Conservation (phyloP, 1,140 invertebrate species). For the Diuraphis noxia region DNA sequence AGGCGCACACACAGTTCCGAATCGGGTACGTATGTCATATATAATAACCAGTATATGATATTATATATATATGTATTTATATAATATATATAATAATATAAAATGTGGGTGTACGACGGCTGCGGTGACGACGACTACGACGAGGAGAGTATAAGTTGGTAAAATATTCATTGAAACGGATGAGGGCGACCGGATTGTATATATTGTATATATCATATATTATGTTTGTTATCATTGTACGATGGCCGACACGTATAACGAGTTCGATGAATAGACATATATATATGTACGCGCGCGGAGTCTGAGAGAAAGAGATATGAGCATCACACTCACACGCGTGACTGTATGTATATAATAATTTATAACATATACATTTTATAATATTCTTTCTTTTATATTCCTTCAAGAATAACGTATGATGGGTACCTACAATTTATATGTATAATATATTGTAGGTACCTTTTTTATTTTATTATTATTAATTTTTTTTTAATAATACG, state of each 20-base stretch:
- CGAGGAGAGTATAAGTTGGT: neutral
- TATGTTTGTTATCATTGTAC: slow-evolving; percentile 29
- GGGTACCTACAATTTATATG: neutral
- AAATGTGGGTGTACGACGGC: neutral
- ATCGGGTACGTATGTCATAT: neutral
- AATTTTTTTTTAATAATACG: neutral
- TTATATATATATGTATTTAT: neutral
- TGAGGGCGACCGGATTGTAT: slow-evolving; percentile 18
- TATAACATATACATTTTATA: neutral
- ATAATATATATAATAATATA: neutral
- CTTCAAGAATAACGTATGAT: neutral
- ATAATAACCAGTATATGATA: too few species aligned
- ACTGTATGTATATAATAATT: neutral
- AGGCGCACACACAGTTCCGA: neutral
- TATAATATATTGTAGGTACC: neutral
- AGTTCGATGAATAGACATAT: slow-evolving; percentile 47
- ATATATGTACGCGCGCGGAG: neutral
- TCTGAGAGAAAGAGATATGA: neutral
- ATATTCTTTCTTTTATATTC: neutral
- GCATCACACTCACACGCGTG: neutral
- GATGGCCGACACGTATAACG: slow-evolving; percentile 29
- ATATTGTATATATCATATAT: neutral
- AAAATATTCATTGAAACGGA: slow-evolving; percentile 49
- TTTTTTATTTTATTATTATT: neutral
- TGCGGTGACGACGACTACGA: neutral